A percentile compares a stretch with the other conserved stretches of the same genome.
phyloP scores from a whole-genome alignment of 2,113 vertebrate species.

The Geothlypis trichas region DNA sequence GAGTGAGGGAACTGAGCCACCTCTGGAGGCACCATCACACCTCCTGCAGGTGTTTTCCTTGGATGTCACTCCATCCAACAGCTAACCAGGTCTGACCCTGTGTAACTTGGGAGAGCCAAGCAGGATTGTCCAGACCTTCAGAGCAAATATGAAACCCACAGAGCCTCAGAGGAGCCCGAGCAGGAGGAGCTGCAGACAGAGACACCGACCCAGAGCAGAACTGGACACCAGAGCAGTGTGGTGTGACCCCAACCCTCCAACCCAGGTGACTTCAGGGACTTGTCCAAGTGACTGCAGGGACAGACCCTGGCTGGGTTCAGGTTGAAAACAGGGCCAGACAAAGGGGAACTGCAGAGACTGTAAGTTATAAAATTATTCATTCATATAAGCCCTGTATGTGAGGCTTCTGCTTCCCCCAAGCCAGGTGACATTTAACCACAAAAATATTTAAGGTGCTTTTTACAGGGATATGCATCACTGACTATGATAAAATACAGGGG shows the following conservation, averaged over 20 bases:
- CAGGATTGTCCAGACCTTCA: neutral
- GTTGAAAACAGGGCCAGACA: neutral
- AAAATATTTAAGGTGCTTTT: slow-evolving; percentile 27
- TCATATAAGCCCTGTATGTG: neutral
- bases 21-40: neutral
- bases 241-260: neutral
- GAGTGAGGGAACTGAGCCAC: neutral
- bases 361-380: neutral
- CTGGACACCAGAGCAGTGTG: neutral
- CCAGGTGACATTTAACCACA: slow-evolving; percentile 19
- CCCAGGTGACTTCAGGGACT: neutral
- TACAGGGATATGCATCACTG: slow-evolving; percentile 10
- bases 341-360: neutral
- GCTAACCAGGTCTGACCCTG: neutral
- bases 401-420: neutral
- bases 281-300: neutral
- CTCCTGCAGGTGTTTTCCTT: slow-evolving; percentile 30
- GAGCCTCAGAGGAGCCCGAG: neutral
- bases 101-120: neutral
- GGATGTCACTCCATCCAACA: neutral
- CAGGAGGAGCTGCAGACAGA: neutral
- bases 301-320: neutral
- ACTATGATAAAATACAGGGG: neutral
- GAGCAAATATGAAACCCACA: neutral
- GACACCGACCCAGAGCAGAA: neutral